Base-by-base conservation (phyloP, 1,140 invertebrate genomes). In the Thaumetopoea pityocampa region DNA sequence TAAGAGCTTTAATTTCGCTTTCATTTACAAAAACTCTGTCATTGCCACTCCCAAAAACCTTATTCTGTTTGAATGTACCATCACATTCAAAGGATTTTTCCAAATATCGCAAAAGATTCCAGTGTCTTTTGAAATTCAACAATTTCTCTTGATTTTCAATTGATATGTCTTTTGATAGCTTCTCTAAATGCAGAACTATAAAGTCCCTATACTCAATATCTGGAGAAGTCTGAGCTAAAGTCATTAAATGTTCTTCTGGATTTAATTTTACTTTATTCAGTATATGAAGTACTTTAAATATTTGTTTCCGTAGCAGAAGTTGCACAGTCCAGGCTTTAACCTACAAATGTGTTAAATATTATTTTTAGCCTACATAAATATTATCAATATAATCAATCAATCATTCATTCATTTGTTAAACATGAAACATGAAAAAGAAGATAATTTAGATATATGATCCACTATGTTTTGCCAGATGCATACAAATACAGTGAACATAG, bases 271-370 rank as follows among this genome's bases (percentile, higher is more conserved):
- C 86, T 74, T 91, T 90, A 42, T 81, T 84, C 36, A 91, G 58
- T 49, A 91, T 85, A 70, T 90, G 90, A 6, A 88, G 85, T 15
- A 89, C 89, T 78, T 88, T 87, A 51, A 88, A 88, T 60, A 90
- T 88, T 63, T 90, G 89, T 54, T 86, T 87, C 42, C 89, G 81
- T n/a, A 80, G 66, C 11, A 91, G 53, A 14, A 91, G 67, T 57
- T 90, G 88, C 1, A 85, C 67, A 8, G 89, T 86, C 90, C 90
- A 91, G 36, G 79, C 73, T 54, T 87, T 85, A 3, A 90, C 89
- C 86, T 91, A 72, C 5, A 50, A 45, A 3, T 24, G 10, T 23
- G 30, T 2, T 20, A 7, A 22, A 30, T 22, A 40, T 19, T 22
- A 2, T 20, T 3, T 11, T 12, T 28, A 11, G 8, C 12, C 5